These are phyloP conservation scores for Halisarca cf. caerulea DNA, from an alignment of 37 sponge, comb jelly and placozoan genomes.

Conservation along the genomic window DNA sequence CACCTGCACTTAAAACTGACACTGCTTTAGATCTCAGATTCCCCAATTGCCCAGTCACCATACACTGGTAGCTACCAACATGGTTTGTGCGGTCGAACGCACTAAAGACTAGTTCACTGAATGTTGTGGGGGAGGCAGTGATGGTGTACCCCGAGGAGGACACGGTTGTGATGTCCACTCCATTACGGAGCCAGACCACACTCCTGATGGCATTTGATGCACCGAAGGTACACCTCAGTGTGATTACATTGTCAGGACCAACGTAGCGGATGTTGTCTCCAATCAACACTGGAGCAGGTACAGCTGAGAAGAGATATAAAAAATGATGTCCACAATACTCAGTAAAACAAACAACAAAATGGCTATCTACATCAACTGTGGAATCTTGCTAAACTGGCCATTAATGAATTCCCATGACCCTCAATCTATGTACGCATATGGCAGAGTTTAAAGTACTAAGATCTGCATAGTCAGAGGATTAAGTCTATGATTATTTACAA, in stretches of 20 bases:
- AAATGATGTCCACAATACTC: too few species aligned
- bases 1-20: neutral
- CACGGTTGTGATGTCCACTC: neutral
- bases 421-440: too few species aligned
- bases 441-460: too few species aligned
- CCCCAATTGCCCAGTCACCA: neutral
- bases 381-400: too few species aligned
- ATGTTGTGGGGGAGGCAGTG: neutral
- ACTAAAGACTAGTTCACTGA: neutral
- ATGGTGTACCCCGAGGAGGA: neutral
- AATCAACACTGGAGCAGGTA: neutral
- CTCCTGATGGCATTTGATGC: neutral
- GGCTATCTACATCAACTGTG: too few species aligned
- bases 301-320: neutral
- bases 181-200: neutral
- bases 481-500: too few species aligned
- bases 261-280: slow-evolving; percentile 1
- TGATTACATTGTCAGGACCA: neutral
- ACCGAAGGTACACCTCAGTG: neutral
- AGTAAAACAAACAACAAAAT: too few species aligned
- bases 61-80: slow-evolving; percentile 5
- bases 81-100: neutral
- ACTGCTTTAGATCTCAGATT: neutral
- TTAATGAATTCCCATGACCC: too few species aligned
- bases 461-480: too few species aligned